Evolutionary conservation across 1,140 invertebrate species (phyloP).

Genomic region (Drosophila burlai): DNA sequence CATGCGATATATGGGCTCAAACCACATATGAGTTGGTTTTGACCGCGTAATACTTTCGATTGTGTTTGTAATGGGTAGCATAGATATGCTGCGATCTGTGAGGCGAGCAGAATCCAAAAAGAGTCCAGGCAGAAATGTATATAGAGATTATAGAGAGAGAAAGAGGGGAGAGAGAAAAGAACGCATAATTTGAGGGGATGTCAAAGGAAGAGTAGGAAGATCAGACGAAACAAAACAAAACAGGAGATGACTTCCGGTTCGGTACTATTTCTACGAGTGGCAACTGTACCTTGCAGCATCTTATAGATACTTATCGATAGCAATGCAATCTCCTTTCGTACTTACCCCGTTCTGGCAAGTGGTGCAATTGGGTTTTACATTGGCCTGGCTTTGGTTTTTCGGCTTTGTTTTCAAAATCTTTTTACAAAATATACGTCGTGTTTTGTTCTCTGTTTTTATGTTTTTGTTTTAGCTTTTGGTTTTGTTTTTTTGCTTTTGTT

Average conservation of each 20-base stretch:
- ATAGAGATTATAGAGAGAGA: slow-evolving; percentile 42
- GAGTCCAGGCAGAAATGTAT: slow-evolving; percentile 37
- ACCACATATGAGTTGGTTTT: slow-evolving; percentile 81
- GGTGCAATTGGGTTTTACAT: slow-evolving; percentile 42
- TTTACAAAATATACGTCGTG: slow-evolving; percentile 73
- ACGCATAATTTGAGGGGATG: slow-evolving; percentile 54
- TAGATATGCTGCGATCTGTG: slow-evolving; percentile 84
- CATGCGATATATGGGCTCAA: slow-evolving; percentile 66
- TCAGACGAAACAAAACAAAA: slow-evolving; percentile 9
- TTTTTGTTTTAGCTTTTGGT: slow-evolving; percentile 8
- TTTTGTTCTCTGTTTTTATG: slow-evolving; percentile 33
- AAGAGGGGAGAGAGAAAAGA: slow-evolving; percentile 56
- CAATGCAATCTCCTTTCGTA: slow-evolving; percentile 17
- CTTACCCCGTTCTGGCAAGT: slow-evolving; percentile 59
- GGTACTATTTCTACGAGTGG: slow-evolving; percentile 32
- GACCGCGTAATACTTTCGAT: slow-evolving; percentile 84
- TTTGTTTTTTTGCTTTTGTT: slow-evolving; percentile 29
- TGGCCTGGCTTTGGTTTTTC: slow-evolving; percentile 24
- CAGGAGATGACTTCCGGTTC: slow-evolving; percentile 8
- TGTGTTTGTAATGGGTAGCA: slow-evolving; percentile 83
- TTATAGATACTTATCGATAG: slow-evolving; percentile 13
- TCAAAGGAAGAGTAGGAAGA: slow-evolving; percentile 11
- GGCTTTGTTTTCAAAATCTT: slow-evolving; percentile 62
- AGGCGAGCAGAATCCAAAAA: slow-evolving; percentile 63
- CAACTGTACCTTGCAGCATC: slow-evolving; percentile 41